A percentile compares a stretch with the other conserved stretches of the same genome.
Evolutionary conservation across 2,888 invertebrate species (phyloP).

Genomic region (Antitype chi): DNA sequence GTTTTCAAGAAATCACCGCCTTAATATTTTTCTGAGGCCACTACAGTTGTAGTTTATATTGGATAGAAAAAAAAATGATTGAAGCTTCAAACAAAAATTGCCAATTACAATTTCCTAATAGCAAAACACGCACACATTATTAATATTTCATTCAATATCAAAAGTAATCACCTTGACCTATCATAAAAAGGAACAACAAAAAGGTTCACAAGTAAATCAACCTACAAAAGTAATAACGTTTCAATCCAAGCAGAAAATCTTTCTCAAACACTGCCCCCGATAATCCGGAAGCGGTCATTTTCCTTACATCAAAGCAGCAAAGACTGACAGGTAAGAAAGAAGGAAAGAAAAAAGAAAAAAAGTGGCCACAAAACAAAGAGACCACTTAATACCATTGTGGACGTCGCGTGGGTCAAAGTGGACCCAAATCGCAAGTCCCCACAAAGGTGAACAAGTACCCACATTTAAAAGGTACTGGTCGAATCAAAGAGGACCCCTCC

Average conservation of each 20-base stretch:
- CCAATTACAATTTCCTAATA: background rate
- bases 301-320: conserved; percentile 62
- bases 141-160: conserved; percentile 37
- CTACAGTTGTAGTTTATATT: background rate
- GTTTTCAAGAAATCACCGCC: no score
- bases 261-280: conserved; percentile 54
- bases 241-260: conserved; percentile 45
- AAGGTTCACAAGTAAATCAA: conserved; percentile 45
- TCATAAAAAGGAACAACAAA: conserved; percentile 29
- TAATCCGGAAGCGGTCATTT: conserved; percentile 64
- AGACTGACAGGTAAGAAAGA: conserved; percentile 58
- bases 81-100: background rate
- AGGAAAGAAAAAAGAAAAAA: conserved; percentile 31
- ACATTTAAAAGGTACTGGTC: conserved; percentile 80
- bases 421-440: conserved; percentile 76
- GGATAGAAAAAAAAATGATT: background rate
- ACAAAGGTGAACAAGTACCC: conserved; percentile 82
- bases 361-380: conserved; percentile 68
- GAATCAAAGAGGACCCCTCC: conserved; percentile 81
- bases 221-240: conserved; percentile 49
- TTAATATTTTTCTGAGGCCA: background rate
- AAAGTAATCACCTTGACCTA: conserved; percentile 43
- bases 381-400: conserved; percentile 74
- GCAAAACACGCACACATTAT: background rate
- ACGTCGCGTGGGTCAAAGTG: conserved; percentile 75